Evolutionary conservation across 2,113 vertebrate species (phyloP).

Genomic region (Lagenorhynchus albirostris): DNA sequence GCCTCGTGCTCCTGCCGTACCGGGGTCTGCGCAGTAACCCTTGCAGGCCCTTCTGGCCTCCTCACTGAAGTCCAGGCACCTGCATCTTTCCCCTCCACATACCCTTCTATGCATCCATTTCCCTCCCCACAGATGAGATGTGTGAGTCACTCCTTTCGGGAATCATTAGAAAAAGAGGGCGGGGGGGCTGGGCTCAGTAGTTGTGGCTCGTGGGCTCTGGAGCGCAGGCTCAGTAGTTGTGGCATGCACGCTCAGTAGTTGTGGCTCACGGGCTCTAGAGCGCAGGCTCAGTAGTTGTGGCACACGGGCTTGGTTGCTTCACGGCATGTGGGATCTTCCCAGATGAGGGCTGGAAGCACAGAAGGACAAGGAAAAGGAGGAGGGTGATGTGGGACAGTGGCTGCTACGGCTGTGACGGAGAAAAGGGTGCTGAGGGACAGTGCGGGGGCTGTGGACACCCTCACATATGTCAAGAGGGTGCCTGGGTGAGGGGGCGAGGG

Average conservation of each 20-base stretch:
- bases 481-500: not conserved
- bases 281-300: too few relatives aligned
- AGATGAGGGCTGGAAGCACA: not conserved
- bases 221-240: too few relatives aligned
- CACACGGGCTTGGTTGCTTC: too few relatives aligned
- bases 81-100: not conserved
- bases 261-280: too few relatives aligned
- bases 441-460: not conserved
- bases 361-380: not conserved
- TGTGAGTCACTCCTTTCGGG: not conserved
- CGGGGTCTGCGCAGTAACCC: accelerated
- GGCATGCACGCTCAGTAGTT: too few relatives aligned
- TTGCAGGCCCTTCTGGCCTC: not conserved
- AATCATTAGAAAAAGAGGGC: not conserved
- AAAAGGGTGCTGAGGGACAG: not conserved
- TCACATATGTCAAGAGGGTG: accelerated
- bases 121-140: not conserved
- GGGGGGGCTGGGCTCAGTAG: too few relatives aligned
- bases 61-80: not conserved
- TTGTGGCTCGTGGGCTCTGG: too few relatives aligned
- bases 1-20: accelerated
- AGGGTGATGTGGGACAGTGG: not conserved
- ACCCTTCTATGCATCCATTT: not conserved
- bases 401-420: not conserved
- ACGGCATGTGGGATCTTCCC: too few relatives aligned